Evolutionary conservation across 1,140 invertebrate genomes (phyloP).

Genomic region (Anastatus disparis): DNA sequence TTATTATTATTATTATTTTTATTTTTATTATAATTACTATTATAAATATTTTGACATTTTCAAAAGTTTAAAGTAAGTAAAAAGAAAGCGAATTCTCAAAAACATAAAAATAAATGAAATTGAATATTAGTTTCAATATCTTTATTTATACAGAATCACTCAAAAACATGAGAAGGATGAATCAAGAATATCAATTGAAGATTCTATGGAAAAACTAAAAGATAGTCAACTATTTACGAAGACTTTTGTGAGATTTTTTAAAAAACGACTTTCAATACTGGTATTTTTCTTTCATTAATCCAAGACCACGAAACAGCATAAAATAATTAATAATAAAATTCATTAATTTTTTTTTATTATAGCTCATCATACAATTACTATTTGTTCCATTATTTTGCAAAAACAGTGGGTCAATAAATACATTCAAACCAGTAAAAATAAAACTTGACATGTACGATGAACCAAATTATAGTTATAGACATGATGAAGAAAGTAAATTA

Average conservation of each 20-base stretch:
- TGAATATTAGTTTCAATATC: too few relatives aligned
- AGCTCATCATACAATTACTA: conserved; percentile 52
- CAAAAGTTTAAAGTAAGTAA: too few relatives aligned
- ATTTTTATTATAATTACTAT: too few relatives aligned
- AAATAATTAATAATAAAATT: too few relatives aligned
- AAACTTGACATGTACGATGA: conserved; percentile 51
- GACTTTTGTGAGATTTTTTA: conserved; percentile 47
- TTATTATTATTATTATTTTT: too few relatives aligned
- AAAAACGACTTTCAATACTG: conserved; percentile 43
- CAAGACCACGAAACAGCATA: neutral
- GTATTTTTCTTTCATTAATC: neutral
- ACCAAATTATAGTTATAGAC: conserved; percentile 52
- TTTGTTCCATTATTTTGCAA: conserved; percentile 43
- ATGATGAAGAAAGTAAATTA: conserved; percentile 38
- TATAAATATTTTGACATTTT: too few relatives aligned
- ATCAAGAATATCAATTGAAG: conserved; percentile 42
- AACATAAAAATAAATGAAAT: too few relatives aligned
- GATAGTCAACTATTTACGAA: conserved; percentile 50
- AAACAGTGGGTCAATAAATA: too few relatives aligned
- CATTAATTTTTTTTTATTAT: too few relatives aligned
- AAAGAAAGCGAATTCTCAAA: too few relatives aligned
- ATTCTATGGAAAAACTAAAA: conserved; percentile 46
- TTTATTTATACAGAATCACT: conserved; percentile 46
- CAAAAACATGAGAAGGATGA: conserved; percentile 51
- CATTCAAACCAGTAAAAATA: conserved; percentile 49